Evolutionary conservation across 1,140 invertebrate species (phyloP), one percentile per base, ranked within the genome.

Genomic region (Bombus cullumanus): DNA sequence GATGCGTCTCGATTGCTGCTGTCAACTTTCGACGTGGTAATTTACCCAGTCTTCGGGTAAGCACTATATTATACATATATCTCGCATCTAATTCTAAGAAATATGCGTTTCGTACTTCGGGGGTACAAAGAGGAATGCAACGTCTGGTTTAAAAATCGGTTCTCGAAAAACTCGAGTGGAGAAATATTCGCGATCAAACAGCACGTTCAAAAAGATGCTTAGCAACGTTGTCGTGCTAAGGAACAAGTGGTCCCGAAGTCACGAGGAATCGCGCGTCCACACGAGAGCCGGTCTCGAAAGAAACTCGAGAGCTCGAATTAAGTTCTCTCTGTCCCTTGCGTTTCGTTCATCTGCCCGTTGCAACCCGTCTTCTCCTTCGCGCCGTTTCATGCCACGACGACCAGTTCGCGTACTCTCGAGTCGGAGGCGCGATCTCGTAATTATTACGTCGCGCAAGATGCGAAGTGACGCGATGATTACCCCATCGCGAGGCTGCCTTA

Each of bases 381-480:
- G 37, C 3, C n/a, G 83, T 43, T 78, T 37, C 75, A 59, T 80
- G 74, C 72, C 79, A 47, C 28, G 25, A 12, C 28, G 68, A 53
- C 57, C 69, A 80, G 88, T 66, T 81, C 75, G 47, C 66, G 85
- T 31, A 25, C 68, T 81, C 74, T 66, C n/a, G 86, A 87, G 76
- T 87, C 82, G 81, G 83, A 89, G 88, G 88, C 86, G 91, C 89
- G 88, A 92, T 92, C 89, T 90, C 84, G 85, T 92, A 92, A 92
- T 92, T 92, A 92, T 91, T 86, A 90, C 89, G 86, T 92, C 89
- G 87, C 76, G 77, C 74, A 73, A 86, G 86, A 91, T 90, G 82
- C 82, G 85, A 91, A 92, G 87, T 92, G 89, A 92, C 88, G 84
- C 90, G 91, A 88, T 91, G 91, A 92, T 92, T 92, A 90, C 89